Conservation (phyloP, 2,113 vertebrate species). For the Rhadina sibilatrix region DNA sequence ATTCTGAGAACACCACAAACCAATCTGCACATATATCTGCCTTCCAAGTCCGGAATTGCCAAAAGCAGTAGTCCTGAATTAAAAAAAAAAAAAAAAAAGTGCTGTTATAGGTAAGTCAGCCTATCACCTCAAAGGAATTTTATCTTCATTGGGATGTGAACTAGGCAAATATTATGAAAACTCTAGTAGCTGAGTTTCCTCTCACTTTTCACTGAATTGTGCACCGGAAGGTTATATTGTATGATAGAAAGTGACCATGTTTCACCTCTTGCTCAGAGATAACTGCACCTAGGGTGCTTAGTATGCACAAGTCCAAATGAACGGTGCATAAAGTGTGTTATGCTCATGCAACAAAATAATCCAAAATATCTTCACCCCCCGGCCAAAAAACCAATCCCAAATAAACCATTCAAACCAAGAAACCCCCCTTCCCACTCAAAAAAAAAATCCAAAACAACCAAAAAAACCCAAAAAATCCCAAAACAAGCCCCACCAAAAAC, state of each 20-base stretch:
- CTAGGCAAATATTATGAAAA: not conserved
- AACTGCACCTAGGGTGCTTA: not conserved
- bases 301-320: not conserved
- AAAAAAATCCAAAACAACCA: no score
- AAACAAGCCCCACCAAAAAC: no score
- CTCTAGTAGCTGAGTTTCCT: not conserved
- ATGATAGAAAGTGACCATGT: not conserved
- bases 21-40: not conserved
- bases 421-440: not conserved
- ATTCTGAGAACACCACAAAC: not conserved
- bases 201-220: not conserved
- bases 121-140: not conserved
- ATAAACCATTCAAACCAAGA: not conserved
- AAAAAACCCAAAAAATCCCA: not conserved
- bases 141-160: not conserved
- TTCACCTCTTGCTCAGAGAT: not conserved
- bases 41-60: not conserved
- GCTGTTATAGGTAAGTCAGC: not conserved
- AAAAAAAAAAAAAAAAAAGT: not conserved
- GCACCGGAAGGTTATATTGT: not conserved
- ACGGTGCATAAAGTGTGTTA: not conserved
- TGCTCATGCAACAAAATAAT: not conserved
- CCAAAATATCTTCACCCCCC: not conserved
- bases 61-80: not conserved
- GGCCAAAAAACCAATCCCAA: accelerated